phyloP scores from a whole-genome alignment of 2,888 invertebrate species.

The Drosophila sordidula region DNA sequence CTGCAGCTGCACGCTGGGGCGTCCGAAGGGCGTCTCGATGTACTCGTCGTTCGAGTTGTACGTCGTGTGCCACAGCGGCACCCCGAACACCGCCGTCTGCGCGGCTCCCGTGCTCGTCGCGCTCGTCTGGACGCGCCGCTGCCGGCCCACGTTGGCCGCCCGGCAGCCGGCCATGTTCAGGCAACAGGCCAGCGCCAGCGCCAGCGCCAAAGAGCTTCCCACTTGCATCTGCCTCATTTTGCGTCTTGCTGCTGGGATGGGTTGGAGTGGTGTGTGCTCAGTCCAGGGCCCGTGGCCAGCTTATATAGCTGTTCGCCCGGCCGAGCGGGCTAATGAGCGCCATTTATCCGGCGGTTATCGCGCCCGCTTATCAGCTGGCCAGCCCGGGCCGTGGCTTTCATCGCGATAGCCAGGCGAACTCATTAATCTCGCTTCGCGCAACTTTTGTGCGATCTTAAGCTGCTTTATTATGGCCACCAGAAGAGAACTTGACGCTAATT shows the following conservation, averaged over 20 bases:
- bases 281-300: background rate
- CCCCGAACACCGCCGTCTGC: background rate
- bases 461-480: slow-evolving; percentile 8
- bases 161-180: background rate
- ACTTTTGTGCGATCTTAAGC: slow-evolving; percentile 29
- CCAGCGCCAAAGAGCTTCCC: background rate
- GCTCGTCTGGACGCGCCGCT: slow-evolving; percentile 32
- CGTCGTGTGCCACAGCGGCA: slow-evolving; percentile 34
- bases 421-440: slow-evolving; percentile 59
- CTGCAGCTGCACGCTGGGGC: background rate
- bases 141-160: slow-evolving; percentile 29
- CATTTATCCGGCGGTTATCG: slow-evolving; percentile 66
- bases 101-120: slow-evolving; percentile 23
- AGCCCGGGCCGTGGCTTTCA: slow-evolving; percentile 54
- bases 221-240: slow-evolving; percentile 17
- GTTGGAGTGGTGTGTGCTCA: slow-evolving; percentile 21
- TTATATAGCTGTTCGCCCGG: slow-evolving; percentile 37
- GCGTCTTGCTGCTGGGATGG: background rate
- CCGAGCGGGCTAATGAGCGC: slow-evolving; percentile 55
- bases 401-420: slow-evolving; percentile 60
- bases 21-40: slow-evolving; percentile 27
- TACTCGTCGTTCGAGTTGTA: slow-evolving; percentile 40
- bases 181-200: slow-evolving; percentile 24
- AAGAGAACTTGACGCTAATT: slow-evolving; percentile 36
- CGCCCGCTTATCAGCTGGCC: slow-evolving; percentile 52